Base-by-base conservation (phyloP, 2,888 invertebrate genomes). In the Hylaea fasciaria region DNA sequence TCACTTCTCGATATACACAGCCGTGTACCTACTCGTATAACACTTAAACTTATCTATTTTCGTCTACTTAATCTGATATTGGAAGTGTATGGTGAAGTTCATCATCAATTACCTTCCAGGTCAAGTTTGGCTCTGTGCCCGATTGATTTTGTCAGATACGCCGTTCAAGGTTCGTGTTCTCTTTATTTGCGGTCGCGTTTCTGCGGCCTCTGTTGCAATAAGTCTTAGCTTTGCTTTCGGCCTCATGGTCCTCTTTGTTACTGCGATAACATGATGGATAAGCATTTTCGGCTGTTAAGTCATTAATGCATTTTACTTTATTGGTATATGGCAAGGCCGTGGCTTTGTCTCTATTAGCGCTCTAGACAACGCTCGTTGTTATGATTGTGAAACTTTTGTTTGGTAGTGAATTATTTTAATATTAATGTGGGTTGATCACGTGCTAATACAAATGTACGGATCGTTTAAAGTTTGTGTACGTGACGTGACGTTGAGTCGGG, bases 131-230 rank as follows among this genome's bases (percentile, higher is more conserved):
- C 84, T 81, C 81, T 72, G 80, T 87, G 86, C 85, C 87, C 88
- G 91, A 91, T 91, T 87, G 91, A 91, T 92, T 92, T 91, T 90
- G 90, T 90, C 90, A 90, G 92, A 91, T 90, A 90, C 86, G 77
- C 81, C 81, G 81, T 83, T 91, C 92, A 92, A 92, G 92, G 92
- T 90, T 81, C 81, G 83, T 89, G 86, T 89, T 91, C 91, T 92
- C 91, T 91, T 91, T 92, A 90, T 89, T 90, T 87, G 91, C 90
- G 87, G 87, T 91, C 89, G 89, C 80, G 89, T 91, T 91, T 87
- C 85, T 89, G 81, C 82, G 90, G 87, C 85, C 91, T 89, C 87
- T 90, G 88, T 83, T 85, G 90, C 90, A 90, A 91, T 89, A 85
- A 86, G 86, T 89, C 84, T 90, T 82, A 76, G 81, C 74, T 86